Conservation (phyloP, 35 echinoderm and acorn worm genomes). For the Holothuria glaberrima region DNA sequence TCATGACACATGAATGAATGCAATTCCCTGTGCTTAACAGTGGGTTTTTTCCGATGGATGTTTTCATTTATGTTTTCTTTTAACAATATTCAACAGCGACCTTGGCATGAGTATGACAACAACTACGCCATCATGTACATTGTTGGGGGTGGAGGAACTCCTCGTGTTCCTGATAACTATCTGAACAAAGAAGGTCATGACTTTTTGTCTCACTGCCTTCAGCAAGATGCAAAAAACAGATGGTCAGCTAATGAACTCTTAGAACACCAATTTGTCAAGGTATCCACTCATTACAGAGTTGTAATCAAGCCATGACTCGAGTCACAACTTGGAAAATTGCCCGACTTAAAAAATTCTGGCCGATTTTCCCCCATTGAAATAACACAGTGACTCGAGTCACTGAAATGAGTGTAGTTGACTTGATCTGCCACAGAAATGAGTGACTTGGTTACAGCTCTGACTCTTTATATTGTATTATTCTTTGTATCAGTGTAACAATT, state of each 20-base stretch:
- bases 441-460: too few relatives aligned
- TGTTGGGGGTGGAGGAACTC: constrained; percentile 86
- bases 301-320: too few relatives aligned
- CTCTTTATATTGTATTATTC: too few relatives aligned
- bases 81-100: constrained; percentile 53
- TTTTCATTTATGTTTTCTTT: not conserved
- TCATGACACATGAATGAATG: too few relatives aligned
- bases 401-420: too few relatives aligned
- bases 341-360: too few relatives aligned
- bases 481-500: too few relatives aligned
- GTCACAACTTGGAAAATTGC: too few relatives aligned
- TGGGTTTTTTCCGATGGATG: not conserved
- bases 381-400: too few relatives aligned
- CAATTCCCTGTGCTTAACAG: too few relatives aligned
- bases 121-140: constrained; percentile 92
- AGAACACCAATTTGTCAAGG: constrained; percentile 93
- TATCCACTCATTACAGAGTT: constrained; percentile 18
- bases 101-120: constrained; percentile 97
- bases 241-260: constrained; percentile 85
- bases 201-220: constrained; percentile 80
- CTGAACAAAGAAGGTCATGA: constrained; percentile 79
- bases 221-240: constrained; percentile 64
- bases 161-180: constrained; percentile 63
- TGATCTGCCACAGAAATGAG: too few relatives aligned
- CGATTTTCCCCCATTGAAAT: too few relatives aligned